phyloP scores from a whole-genome alignment of 2,797 vertebrate species.

The Kryptopterus vitreolus region DNA sequence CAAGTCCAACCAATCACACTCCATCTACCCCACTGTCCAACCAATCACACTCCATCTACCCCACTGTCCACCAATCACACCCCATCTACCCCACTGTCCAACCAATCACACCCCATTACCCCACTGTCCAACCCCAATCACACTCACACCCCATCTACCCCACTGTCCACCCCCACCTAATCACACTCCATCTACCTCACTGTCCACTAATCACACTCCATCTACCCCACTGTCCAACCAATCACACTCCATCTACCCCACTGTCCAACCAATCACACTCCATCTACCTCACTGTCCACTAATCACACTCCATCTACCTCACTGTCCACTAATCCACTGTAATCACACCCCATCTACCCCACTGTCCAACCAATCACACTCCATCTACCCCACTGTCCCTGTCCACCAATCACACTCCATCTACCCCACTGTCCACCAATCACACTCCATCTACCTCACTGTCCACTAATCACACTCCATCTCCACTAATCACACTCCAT shows the following conservation, averaged over 20 bases:
- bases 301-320: background rate
- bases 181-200: background rate
- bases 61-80: background rate
- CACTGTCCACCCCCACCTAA: too few relatives aligned
- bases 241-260: background rate
- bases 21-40: background rate
- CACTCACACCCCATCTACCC: background rate
- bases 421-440: background rate
- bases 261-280: background rate
- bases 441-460: background rate
- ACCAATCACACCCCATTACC: too few relatives aligned
- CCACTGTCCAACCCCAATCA: too few relatives aligned
- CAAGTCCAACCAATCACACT: background rate
- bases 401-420: background rate
- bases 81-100: too few relatives aligned
- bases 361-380: background rate
- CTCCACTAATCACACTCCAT: background rate
- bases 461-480: background rate
- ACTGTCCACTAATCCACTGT: background rate
- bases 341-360: background rate
- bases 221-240: background rate
- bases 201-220: background rate
- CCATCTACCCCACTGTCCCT: background rate
- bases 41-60: background rate
- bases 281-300: background rate